Percentiles rank a stretch among this genome's conserved stretches.
Conservation (phyloP, 2,888 invertebrate genomes). For the Drosophila pegasa region DNA sequence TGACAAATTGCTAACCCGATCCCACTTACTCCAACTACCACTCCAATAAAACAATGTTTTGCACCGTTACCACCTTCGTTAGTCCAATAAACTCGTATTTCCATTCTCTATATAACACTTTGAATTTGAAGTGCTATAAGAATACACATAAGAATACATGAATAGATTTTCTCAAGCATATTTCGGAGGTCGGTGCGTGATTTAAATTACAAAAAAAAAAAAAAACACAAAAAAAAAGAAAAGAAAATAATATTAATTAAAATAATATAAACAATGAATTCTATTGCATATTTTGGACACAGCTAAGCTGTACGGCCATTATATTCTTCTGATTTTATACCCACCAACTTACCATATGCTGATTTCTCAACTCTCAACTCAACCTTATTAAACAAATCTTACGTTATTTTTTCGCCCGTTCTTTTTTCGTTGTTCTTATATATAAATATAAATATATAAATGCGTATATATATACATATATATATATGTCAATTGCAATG, state of each 20-base stretch:
- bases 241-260: slow-evolving; percentile 3
- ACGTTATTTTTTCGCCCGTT: slow-evolving; percentile 41
- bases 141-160: slow-evolving; percentile 59
- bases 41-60: slow-evolving; percentile 65
- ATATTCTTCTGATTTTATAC: slow-evolving; percentile 49
- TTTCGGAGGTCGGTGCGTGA: slow-evolving; percentile 83
- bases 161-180: slow-evolving; percentile 85
- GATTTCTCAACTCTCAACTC: slow-evolving; percentile 53
- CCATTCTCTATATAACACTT: slow-evolving; percentile 39
- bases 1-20: slow-evolving; percentile 50
- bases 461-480: not conserved
- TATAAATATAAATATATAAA: slow-evolving; percentile 17
- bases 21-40: slow-evolving; percentile 34
- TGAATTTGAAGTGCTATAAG: slow-evolving; percentile 35
- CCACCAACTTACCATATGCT: slow-evolving; percentile 56
- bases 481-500: slow-evolving; percentile 45
- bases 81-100: slow-evolving; percentile 38
- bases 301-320: slow-evolving; percentile 33
- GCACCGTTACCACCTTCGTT: slow-evolving; percentile 83
- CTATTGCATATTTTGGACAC: slow-evolving; percentile 32
- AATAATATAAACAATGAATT: slow-evolving; percentile 9
- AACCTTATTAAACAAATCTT: slow-evolving; percentile 35
- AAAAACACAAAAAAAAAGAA: slow-evolving; percentile 15
- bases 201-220: slow-evolving; percentile 44
- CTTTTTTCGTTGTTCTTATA: slow-evolving; percentile 55